Conservation (phyloP, 2,888 invertebrate species). For the Labia minor region DNA sequence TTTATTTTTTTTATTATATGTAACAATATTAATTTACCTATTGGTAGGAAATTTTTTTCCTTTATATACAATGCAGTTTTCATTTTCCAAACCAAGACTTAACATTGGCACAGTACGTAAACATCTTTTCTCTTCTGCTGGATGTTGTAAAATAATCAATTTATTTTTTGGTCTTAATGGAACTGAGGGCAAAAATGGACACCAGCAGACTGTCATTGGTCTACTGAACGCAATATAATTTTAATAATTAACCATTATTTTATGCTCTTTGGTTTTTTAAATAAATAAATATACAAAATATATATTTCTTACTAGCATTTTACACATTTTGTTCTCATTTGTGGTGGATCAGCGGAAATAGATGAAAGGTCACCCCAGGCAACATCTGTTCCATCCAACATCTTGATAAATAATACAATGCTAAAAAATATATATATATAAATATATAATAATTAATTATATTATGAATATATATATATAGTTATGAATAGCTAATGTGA, state of each 20-base stretch:
- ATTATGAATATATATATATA: too few species aligned
- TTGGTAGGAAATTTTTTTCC: constrained; percentile 74
- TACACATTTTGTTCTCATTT: constrained; percentile 56
- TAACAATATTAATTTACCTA: constrained; percentile 38
- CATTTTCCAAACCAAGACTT: constrained; percentile 56
- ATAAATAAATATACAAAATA: constrained; percentile 16
- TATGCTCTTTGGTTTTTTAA: not conserved
- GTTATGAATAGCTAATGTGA: too few species aligned
- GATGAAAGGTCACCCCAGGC: constrained; percentile 58
- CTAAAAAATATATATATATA: too few species aligned
- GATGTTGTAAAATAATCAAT: constrained; percentile 79
- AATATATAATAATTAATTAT: too few species aligned
- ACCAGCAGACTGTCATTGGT: constrained; percentile 83
- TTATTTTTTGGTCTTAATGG: constrained; percentile 57
- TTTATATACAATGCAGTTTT: constrained; percentile 65
- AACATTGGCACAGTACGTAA: constrained; percentile 85
- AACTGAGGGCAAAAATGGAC: constrained; percentile 62
- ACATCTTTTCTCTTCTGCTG: constrained; percentile 82
- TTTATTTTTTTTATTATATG: not conserved
- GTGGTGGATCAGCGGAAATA: constrained; percentile 65
- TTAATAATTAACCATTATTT: not conserved
- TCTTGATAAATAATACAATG: too few species aligned
- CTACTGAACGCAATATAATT: constrained; percentile 48
- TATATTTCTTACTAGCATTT: constrained; percentile 56
- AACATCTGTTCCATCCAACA: not conserved